These are phyloP conservation scores for Byasa hedistus DNA, from an alignment of 2,888 invertebrate genomes.

Conservation along the genomic window DNA sequence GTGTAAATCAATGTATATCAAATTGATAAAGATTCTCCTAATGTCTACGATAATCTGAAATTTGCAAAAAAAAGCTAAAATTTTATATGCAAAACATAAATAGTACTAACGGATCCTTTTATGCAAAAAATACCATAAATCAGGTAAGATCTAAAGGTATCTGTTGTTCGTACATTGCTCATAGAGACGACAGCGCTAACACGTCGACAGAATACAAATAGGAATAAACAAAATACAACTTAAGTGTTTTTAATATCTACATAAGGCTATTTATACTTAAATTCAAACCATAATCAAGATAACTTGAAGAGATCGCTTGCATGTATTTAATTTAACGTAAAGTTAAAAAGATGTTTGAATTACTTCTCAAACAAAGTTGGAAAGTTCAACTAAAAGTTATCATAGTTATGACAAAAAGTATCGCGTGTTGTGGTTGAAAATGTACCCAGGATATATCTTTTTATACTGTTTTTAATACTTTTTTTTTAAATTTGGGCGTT, in stretches of 20 bases:
- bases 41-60: neutral
- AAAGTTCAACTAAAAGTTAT: constrained; percentile 23
- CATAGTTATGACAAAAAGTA: constrained; percentile 26
- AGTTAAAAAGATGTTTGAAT: constrained; percentile 14
- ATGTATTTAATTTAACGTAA: constrained; percentile 17
- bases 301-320: neutral
- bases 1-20: neutral
- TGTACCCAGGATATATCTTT: constrained; percentile 6
- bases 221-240: constrained; percentile 11
- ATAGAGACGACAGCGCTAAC: constrained; percentile 34
- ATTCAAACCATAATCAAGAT: constrained; percentile 2
- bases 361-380: constrained; percentile 11
- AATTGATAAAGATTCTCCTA: neutral
- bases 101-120: neutral
- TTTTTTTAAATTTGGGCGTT: neutral
- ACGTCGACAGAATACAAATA: constrained; percentile 34
- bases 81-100: no score
- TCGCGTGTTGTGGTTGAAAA: constrained; percentile 24
- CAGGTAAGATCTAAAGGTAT: constrained; percentile 52
- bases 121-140: constrained; percentile 56
- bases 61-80: no score
- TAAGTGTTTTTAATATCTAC: neutral
- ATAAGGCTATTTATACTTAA: neutral
- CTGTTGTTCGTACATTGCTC: constrained; percentile 29
- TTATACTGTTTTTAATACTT: constrained; percentile 3